A percentile compares a stretch with the other conserved stretches of the same genome.
phyloP scores from a whole-genome alignment of 2,797 vertebrate species.

The Molossus alvarezi region DNA sequence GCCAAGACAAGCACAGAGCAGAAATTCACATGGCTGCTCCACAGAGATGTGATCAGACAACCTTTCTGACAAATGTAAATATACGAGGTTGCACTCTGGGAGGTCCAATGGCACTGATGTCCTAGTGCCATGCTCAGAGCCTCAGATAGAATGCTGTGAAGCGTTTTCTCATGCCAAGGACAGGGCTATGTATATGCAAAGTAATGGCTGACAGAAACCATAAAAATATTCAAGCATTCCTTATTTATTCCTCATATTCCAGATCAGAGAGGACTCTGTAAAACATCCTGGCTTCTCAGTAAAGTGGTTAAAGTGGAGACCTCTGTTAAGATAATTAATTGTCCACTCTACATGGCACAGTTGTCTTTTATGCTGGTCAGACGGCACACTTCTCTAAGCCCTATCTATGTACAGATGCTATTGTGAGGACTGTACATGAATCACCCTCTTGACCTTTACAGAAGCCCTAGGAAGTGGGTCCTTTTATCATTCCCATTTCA shows the following conservation, averaged over 20 bases:
- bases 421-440: not conserved
- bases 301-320: not conserved
- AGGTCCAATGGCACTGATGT: not conserved
- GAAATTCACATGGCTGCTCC: not conserved
- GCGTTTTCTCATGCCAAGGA: not conserved
- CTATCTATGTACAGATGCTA: not conserved
- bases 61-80: not conserved
- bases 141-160: not conserved
- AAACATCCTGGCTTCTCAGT: not conserved
- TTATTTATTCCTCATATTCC: not conserved
- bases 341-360: too few species aligned
- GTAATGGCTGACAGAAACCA: not conserved
- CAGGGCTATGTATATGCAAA: not conserved
- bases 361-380: not conserved
- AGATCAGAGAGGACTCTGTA: not conserved
- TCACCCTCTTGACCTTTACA: not conserved
- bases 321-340: not conserved
- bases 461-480: not conserved
- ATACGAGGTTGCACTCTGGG: not conserved
- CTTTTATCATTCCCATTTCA: too few species aligned
- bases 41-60: not conserved
- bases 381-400: not conserved
- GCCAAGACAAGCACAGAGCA: too few species aligned
- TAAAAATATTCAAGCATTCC: not conserved
- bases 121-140: not conserved